Evolutionary conservation across 2,888 invertebrate species (phyloP).

Genomic region (Pelosia muscerda): DNA sequence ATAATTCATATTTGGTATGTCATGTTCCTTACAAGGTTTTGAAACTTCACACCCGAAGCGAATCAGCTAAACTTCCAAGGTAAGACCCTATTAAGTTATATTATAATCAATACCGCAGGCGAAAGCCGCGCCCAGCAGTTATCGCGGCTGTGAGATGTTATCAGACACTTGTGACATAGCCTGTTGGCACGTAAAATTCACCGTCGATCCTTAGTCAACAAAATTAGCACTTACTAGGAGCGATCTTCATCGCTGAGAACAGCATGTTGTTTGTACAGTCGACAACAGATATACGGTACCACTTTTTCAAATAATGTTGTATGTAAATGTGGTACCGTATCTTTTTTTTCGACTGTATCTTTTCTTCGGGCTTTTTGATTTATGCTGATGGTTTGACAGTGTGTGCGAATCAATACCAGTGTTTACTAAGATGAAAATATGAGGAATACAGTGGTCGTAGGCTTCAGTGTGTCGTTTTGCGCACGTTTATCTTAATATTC

Average conservation of each 20-base stretch:
- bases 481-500: too few relatives aligned
- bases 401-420: neutral
- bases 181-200: constrained; percentile 7
- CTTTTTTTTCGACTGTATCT: too few relatives aligned
- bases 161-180: constrained; percentile 25
- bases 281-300: too few relatives aligned
- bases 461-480: neutral
- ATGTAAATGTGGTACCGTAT: too few relatives aligned
- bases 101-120: neutral
- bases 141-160: neutral
- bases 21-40: too few relatives aligned
- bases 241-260: constrained; percentile 27
- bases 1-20: too few relatives aligned
- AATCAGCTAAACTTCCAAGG: neutral
- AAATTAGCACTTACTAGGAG: constrained; percentile 1
- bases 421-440: neutral
- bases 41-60: too few relatives aligned
- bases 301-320: too few relatives aligned
- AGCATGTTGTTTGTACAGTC: neutral
- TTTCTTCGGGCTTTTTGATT: neutral
- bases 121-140: neutral
- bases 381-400: neutral
- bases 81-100: neutral
- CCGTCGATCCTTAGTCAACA: neutral
- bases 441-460: too few relatives aligned